Evolutionary conservation across 2,888 invertebrate genomes (phyloP), one percentile per base, ranked within the genome.

Genomic region (Eupithecia tripunctaria): DNA sequence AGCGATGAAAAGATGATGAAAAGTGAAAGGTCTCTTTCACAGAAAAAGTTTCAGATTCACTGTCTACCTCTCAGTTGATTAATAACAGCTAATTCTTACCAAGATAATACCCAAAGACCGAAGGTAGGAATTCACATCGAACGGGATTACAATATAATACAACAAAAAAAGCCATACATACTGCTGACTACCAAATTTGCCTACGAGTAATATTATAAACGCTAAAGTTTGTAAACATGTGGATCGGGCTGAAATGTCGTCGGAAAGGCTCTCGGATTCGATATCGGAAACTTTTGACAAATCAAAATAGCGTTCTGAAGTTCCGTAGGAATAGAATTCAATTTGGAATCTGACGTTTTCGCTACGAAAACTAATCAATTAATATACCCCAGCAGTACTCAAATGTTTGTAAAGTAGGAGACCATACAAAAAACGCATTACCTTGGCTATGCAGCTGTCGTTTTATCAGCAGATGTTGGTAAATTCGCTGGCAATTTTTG

Each of bases 401-500:
- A n/a, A 43, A 43, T 43, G 18, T 15, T 27, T 18, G 27, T 59
- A 18, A 15, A 27, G 27, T 51, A 56, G 25, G 25, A 12, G 21
- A 56, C 25, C 25, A 2, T 12, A 51, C 47, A 51, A 51, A 56
- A 71, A 71, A 71, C 47, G 67, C 67, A 63, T 67, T 38, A 21
- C 38, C 56, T 71, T 67, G 56, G 59, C 36, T 21, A 29, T 29
- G 67, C 71, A 71, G 63, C 71, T 71, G 71, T 67, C 56, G 63
- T 14, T 51, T n/a, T 27, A 67, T 71, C 62, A n/a, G 51, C 67
- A 67, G 56, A 67, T 71, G 71, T 68, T n/a, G 27, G 25, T 62
- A 32, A 68, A 62, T 47, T 29, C 12, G 12, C 32, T 38, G 51
- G 67, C 51, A 41, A 47, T 21, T 68, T 67, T 67, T 66, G 25